Evolutionary conservation across 64 coral and sea anemone genomes (phyloP).

Genomic region (Hydrozoanthus tunicans): DNA sequence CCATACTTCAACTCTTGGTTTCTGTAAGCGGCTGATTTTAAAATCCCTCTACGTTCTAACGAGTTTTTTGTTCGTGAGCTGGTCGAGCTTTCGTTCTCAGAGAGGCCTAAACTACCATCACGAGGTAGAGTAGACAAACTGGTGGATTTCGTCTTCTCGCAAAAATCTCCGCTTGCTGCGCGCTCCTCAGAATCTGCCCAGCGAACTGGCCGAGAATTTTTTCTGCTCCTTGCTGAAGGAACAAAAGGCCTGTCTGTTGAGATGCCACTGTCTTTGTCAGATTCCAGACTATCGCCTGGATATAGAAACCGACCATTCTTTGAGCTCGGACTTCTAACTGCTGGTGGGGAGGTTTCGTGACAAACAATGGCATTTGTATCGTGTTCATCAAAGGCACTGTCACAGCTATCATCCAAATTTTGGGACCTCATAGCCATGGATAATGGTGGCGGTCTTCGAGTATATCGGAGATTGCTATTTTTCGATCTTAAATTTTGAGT

Average conservation of each 20-base stretch:
- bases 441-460: conserved; percentile 65
- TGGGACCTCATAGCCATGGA: conserved; percentile 83
- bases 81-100: neutral
- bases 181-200: conserved; percentile 28
- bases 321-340: neutral
- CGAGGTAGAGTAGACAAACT: conserved; percentile 60
- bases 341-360: conserved; percentile 62
- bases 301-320: conserved; percentile 71
- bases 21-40: conserved; percentile 89
- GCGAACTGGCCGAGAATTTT: conserved; percentile 24
- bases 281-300: conserved; percentile 88
- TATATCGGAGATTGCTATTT: neutral
- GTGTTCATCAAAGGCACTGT: conserved; percentile 90
- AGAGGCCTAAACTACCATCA: neutral
- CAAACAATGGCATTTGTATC: conserved; percentile 42
- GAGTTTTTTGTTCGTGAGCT: conserved; percentile 12
- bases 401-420: conserved; percentile 80
- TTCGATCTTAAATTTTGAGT: neutral
- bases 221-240: conserved; percentile 36
- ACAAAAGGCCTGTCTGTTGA: conserved; percentile 78
- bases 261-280: conserved; percentile 95
- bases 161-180: neutral
- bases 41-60: conserved; percentile 76
- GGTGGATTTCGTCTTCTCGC: conserved; percentile 43
- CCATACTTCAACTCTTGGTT: conserved; percentile 81